Conservation (phyloP, 2,113 vertebrate species). For the Machaerirhynchus nigripectus region DNA sequence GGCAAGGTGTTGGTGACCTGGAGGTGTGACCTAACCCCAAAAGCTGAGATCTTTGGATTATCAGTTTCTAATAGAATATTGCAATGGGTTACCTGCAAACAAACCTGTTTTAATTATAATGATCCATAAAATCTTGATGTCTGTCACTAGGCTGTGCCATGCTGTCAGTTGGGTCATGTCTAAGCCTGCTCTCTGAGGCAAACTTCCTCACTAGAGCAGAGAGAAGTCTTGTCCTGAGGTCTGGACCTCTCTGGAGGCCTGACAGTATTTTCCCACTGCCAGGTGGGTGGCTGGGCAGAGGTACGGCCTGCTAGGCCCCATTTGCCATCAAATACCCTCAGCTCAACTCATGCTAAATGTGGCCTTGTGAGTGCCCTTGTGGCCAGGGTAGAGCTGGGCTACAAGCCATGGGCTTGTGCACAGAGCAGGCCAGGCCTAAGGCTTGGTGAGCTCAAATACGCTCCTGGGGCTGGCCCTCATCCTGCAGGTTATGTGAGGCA, state of each 20-base stretch:
- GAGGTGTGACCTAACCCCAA: not conserved
- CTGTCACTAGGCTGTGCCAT: not conserved
- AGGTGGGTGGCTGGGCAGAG: not conserved
- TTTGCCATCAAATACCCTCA: not conserved
- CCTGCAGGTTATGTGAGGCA: fast-evolving
- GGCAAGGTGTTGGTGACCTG: not conserved
- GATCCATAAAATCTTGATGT: not conserved
- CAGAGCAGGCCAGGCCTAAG: not conserved
- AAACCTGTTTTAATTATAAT: not conserved
- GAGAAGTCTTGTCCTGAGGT: not conserved
- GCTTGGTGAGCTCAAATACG: not conserved
- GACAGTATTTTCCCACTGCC: not conserved
- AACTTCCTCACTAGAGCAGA: not conserved
- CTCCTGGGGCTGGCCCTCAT: not conserved
- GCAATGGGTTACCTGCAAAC: not conserved
- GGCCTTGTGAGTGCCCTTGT: not conserved
- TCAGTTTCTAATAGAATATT: not conserved
- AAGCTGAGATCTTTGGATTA: not conserved
- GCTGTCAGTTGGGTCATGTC: not conserved
- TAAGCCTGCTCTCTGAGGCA: not conserved
- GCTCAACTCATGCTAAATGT: not conserved
- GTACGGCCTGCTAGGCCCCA: not conserved
- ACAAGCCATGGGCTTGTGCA: not conserved
- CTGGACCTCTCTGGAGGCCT: not conserved
- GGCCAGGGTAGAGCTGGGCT: not conserved